Evolutionary conservation across 2,113 vertebrate genomes (phyloP).

Genomic region (Nannobrachium achirus): DNA sequence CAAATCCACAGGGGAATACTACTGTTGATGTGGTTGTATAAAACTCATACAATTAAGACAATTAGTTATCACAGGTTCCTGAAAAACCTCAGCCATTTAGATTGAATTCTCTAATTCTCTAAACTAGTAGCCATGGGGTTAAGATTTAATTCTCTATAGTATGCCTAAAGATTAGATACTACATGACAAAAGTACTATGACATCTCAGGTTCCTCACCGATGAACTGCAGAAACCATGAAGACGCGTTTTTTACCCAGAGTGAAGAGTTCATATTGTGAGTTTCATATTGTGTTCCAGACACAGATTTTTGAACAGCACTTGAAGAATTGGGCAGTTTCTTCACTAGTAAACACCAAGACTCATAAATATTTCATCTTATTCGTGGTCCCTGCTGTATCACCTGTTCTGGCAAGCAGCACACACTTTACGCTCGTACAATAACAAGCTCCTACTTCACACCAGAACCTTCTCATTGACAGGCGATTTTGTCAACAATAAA

Average conservation of each 20-base stretch:
- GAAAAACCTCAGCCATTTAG: too few species aligned
- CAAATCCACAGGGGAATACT: constrained; percentile 31
- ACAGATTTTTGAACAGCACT: constrained; percentile 26
- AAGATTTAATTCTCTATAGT: too few species aligned
- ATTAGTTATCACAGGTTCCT: constrained; percentile 24
- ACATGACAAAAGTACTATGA: constrained; percentile 13
- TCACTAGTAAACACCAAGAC: constrained; percentile 56
- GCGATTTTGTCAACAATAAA: constrained; percentile 26
- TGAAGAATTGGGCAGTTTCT: constrained; percentile 38
- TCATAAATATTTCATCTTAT: constrained; percentile 68
- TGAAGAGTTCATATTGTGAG: constrained; percentile 31
- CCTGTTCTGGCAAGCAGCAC: constrained; percentile 52
- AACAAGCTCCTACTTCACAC: constrained; percentile 48
- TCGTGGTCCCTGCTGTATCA: constrained; percentile 57
- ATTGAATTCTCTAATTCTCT: too few species aligned
- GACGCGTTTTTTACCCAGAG: constrained; percentile 32
- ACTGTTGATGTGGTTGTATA: too few species aligned
- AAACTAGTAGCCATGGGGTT: too few species aligned
- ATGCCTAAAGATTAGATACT: too few species aligned
- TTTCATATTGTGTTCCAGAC: constrained; percentile 40
- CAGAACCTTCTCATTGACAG: constrained; percentile 31
- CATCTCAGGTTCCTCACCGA: constrained; percentile 18
- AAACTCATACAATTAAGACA: constrained; percentile 22
- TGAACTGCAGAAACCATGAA: constrained; percentile 7
- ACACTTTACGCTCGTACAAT: constrained; percentile 44